Conservation (phyloP, 2,888 invertebrate genomes). For the Habrosyne pyritoides region DNA sequence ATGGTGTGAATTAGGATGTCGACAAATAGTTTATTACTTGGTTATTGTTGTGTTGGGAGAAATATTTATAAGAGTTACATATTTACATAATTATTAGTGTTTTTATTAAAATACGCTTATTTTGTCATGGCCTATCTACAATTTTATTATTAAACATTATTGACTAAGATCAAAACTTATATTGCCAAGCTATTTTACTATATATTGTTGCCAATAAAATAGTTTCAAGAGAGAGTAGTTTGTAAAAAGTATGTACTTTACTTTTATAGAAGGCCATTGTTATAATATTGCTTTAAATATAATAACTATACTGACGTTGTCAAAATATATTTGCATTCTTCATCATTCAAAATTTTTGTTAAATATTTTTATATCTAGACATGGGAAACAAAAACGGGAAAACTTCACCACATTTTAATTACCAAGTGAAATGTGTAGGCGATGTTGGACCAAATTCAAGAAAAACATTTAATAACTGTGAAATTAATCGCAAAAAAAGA, state of each 20-base stretch:
- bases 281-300: neutral
- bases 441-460: slow-evolving; percentile 14
- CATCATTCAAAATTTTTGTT: slow-evolving; percentile 7
- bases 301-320: neutral
- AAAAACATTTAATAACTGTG: slow-evolving; percentile 13
- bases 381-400: slow-evolving; percentile 40
- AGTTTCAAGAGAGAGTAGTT: no score
- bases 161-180: no score
- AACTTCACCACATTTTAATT: slow-evolving; percentile 16
- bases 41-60: no score
- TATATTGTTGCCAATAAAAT: no score
- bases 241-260: neutral
- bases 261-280: neutral
- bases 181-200: no score
- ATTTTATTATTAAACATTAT: no score
- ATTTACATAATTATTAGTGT: no score
- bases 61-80: no score
- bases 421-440: slow-evolving; percentile 19
- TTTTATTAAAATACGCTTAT: no score
- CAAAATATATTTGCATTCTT: neutral
- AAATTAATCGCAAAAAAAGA: slow-evolving; percentile 23
- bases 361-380: slow-evolving; percentile 11
- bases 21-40: no score
- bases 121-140: no score
- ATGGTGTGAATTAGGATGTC: no score